Evolutionary conservation across 2,113 vertebrate genomes (phyloP).

Genomic region (Scortum barcoo): DNA sequence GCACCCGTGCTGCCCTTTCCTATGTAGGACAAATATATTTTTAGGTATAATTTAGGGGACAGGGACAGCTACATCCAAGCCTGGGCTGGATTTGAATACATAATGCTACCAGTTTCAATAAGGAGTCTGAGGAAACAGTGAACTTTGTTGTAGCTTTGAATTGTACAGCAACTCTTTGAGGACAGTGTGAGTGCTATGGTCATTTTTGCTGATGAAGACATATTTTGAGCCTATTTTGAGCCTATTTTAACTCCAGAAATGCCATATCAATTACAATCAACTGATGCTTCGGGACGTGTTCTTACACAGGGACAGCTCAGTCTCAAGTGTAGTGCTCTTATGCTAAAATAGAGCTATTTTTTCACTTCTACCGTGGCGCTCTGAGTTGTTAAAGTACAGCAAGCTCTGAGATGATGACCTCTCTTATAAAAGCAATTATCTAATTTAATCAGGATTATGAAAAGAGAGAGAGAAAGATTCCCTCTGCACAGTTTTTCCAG

Average conservation of each 20-base stretch:
- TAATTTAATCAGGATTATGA: neutral
- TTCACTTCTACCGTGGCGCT: neutral
- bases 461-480: neutral
- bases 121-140: neutral
- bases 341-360: neutral
- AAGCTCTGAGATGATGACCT: neutral
- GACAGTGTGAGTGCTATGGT: neutral
- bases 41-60: neutral
- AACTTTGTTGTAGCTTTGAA: constrained; percentile 8
- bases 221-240: constrained; percentile 28
- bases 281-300: constrained; percentile 9
- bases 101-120: neutral
- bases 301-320: neutral
- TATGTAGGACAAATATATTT: neutral
- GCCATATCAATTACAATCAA: constrained; percentile 46
- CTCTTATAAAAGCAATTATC: neutral
- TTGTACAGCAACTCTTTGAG: neutral
- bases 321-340: constrained; percentile 10
- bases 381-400: neutral
- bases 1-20: constrained; percentile 11
- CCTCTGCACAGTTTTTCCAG: neutral
- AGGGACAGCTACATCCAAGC: neutral
- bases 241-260: constrained; percentile 49
- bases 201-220: constrained; percentile 29
- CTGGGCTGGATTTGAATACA: constrained; percentile 6